Evolutionary conservation across 2,113 vertebrate species (phyloP), one percentile per base, ranked within the genome.

Genomic region (Grallaria varia): DNA sequence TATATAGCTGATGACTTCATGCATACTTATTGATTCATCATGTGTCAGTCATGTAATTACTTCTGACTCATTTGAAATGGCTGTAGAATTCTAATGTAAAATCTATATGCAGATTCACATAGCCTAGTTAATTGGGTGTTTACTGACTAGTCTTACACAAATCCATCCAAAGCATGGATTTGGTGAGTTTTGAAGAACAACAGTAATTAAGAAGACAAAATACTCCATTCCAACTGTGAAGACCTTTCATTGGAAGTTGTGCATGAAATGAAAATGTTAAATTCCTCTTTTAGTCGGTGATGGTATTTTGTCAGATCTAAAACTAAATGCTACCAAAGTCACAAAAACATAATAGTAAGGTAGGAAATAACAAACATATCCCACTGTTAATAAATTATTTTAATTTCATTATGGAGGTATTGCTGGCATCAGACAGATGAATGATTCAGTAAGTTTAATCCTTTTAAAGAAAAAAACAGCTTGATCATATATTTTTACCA

Each of bases 1-100:
- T 78, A 31, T 63, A 8, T 40, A 31, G 39, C 67, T 21, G 28
- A 60, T 35, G 23, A 49, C 76, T 90, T 35, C 39, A 35, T 77
- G 94, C 95, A 96, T 63, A 82, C 63, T 14, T 92, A 91, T 75
- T 64, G 87, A 87, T 76, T 94, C 82, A 91, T 93, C 71, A 15
- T n/a, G 66, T 72, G 66, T 89, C 77, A 84, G 64, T 89, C 78
- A 24, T 64, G 63, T 96, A 93, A 92, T 94, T 84, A 78, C 55
- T 71, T 93, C 82, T 35, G 59, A 95, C 87, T 87, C 59, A 77
- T 89, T 42, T 63, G 66, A 95, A 84, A 64, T 25, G 7, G 47
- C 84, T 95, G 53, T 27, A 35, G 81, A 76, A 82, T 74, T 78
- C 35, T 74, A 67, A 89, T 89, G 73, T 80, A 83, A 96, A 82